phyloP scores from a whole-genome alignment of 2,888 invertebrate species.

The Acronicta aceris region DNA sequence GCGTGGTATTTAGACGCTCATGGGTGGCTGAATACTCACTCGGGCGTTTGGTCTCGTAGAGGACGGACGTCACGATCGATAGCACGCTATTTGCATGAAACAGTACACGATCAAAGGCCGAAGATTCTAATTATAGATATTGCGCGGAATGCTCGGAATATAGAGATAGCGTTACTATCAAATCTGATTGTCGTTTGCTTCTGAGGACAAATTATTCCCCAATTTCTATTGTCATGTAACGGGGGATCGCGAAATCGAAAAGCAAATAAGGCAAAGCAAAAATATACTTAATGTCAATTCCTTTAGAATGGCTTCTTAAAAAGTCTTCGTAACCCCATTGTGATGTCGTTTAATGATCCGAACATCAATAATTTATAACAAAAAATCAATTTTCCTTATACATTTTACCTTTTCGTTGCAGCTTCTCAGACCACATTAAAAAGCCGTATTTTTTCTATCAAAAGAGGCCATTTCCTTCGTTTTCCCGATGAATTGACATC shows the following conservation, averaged over 20 bases:
- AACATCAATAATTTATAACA: conserved; percentile 59
- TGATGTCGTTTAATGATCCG: conserved; percentile 50
- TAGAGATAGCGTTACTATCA: conserved; percentile 12
- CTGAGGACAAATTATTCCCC: conserved; percentile 6
- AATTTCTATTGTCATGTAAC: conserved; percentile 1
- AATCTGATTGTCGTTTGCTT: conserved; percentile 11
- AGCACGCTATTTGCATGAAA: conserved; percentile 49
- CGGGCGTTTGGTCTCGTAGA: conserved; percentile 58
- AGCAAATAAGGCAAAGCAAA: conserved; percentile 7
- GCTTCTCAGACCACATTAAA: conserved; percentile 62
- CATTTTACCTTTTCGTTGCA: conserved; percentile 51
- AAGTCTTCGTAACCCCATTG: conserved; percentile 39
- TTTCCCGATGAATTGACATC: conserved; percentile 78
- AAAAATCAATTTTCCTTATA: conserved; percentile 55
- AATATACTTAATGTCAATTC: conserved; percentile 16
- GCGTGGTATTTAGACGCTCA: conserved; percentile 65
- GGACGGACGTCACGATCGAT: conserved; percentile 61
- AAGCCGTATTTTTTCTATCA: conserved; percentile 67
- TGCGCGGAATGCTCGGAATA: conserved; percentile 11
- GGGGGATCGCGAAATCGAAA: conserved; percentile 8
- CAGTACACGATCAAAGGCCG: conserved; percentile 51
- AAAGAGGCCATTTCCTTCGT: conserved; percentile 71
- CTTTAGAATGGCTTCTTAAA: conserved; percentile 26
- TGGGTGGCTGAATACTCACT: conserved; percentile 63
- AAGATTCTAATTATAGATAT: conserved; percentile 49